phyloP scores from a whole-genome alignment of 2,797 vertebrate genomes.

The Cetoscarus ocellatus region DNA sequence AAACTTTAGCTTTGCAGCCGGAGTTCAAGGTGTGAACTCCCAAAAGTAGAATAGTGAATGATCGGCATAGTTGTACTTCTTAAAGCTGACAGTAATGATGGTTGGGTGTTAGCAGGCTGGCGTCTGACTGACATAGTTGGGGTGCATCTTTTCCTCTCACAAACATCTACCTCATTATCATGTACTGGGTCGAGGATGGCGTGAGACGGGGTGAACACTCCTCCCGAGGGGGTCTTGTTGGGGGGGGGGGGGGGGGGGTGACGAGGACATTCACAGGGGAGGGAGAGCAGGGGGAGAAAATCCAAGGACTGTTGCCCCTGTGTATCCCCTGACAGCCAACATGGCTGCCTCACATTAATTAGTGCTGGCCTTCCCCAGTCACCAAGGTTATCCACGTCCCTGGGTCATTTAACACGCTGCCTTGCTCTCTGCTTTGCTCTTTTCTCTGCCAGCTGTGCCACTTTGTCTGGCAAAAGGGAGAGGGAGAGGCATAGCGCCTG shows the following conservation, averaged over 20 bases:
- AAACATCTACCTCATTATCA: conserved; percentile 71
- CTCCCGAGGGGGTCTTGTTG: conserved; percentile 55
- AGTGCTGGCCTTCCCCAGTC: conserved; percentile 85
- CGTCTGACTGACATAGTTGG: conserved; percentile 62
- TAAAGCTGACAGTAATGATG: conserved; percentile 55
- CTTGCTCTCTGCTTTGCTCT: conserved; percentile 80
- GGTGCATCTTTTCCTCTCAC: conserved; percentile 46
- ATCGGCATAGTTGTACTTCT: conserved; percentile 41
- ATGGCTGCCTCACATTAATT: conserved; percentile 81
- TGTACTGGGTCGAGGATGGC: conserved; percentile 61
- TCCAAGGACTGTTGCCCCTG: conserved; percentile 73
- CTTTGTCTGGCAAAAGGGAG: conserved; percentile 73
- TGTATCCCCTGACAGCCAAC: conserved; percentile 73
- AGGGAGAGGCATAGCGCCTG: conserved; percentile 65
- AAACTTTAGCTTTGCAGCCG: neutral
- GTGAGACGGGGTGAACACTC: conserved; percentile 66
- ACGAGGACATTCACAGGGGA: conserved; percentile 67
- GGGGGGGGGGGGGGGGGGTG: conserved; percentile 32
- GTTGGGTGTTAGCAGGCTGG: conserved; percentile 55
- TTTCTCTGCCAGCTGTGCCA: conserved; percentile 87
- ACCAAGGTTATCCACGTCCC: conserved; percentile 85
- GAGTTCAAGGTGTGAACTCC: conserved; percentile 48
- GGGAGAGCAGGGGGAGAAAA: conserved; percentile 43
- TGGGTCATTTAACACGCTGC: conserved; percentile 84
- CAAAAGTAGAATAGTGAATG: conserved; percentile 58